Percentiles rank a stretch among this genome's conserved stretches.
These are phyloP conservation scores for Psilopogon haemacephalus DNA, from an alignment of 2,113 vertebrate genomes.

Conservation along the genomic window DNA sequence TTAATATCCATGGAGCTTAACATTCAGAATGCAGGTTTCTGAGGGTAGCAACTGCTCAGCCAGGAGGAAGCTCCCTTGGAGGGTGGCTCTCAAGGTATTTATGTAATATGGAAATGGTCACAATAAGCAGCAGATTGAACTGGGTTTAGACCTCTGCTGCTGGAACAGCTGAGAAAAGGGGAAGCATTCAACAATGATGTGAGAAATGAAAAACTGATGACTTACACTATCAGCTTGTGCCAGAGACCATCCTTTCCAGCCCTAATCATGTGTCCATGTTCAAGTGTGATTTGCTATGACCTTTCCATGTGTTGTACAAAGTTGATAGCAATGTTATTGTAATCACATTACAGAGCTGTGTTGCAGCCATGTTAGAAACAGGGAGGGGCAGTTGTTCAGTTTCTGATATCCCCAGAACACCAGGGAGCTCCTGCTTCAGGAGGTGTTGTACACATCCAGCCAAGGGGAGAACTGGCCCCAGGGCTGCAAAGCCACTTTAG, in stretches of 20 bases:
- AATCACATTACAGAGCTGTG: not conserved
- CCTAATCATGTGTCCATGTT: not conserved
- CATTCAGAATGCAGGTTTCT: not conserved
- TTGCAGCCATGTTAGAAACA: not conserved
- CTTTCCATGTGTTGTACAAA: not conserved
- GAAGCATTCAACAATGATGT: not conserved
- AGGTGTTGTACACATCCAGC: not conserved
- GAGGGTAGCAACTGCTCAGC: constrained; percentile 10
- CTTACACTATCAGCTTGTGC: not conserved
- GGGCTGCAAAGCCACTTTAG: not conserved
- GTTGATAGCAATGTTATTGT: not conserved
- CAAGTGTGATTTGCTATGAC: not conserved
- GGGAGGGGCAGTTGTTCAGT: not conserved
- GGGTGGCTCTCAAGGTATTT: not conserved
- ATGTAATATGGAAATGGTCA: not conserved
- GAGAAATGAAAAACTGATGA: not conserved
- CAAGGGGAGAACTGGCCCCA: not conserved
- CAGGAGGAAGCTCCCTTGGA: constrained; percentile 16
- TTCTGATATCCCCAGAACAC: not conserved
- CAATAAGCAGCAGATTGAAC: not conserved
- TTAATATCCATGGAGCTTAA: constrained; percentile 33
- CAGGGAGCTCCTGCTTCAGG: not conserved
- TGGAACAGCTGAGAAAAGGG: not conserved
- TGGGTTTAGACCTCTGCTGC: constrained; percentile 6
- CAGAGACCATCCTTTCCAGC: not conserved